phyloP scores from a whole-genome alignment of 2,888 invertebrate genomes.

The Diarsia brunnea region DNA sequence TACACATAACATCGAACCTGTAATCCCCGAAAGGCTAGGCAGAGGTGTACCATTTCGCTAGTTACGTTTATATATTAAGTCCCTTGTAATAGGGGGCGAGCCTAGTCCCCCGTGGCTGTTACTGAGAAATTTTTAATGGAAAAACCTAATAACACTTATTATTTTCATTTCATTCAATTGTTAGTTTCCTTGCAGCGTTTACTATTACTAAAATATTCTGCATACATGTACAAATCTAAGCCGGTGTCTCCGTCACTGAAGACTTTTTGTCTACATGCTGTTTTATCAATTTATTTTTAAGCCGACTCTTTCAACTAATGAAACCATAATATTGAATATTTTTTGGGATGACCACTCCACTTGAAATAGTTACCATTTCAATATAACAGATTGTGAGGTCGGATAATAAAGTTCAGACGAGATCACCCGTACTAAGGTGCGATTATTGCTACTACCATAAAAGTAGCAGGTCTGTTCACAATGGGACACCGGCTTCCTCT shows the following conservation, averaged over 20 bases:
- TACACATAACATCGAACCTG: no score
- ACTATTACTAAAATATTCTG: no score
- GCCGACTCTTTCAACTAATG: not conserved
- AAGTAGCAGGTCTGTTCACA: no score
- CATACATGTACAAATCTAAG: not conserved
- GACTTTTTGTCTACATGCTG: not conserved
- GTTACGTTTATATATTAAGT: no score
- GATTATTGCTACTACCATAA: not conserved
- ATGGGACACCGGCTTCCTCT: not conserved
- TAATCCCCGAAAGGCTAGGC: no score
- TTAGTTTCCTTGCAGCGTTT: not conserved
- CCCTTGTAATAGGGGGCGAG: no score
- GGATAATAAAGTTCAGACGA: not conserved
- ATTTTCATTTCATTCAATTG: not conserved
- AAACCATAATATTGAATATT: not conserved
- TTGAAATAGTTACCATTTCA: not conserved
- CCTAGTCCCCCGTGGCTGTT: no score
- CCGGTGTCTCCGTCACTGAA: not conserved
- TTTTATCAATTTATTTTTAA: not conserved
- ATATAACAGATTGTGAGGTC: not conserved
- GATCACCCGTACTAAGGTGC: not conserved
- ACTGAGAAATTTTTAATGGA: no score
- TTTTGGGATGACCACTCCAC: not conserved
- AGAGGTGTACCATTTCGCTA: no score
- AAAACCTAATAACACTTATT: no score